A percentile compares a stretch with the other conserved stretches of the same genome.
phyloP scores from a whole-genome alignment of 2,797 vertebrate genomes.

The Semotilus atromaculatus region DNA sequence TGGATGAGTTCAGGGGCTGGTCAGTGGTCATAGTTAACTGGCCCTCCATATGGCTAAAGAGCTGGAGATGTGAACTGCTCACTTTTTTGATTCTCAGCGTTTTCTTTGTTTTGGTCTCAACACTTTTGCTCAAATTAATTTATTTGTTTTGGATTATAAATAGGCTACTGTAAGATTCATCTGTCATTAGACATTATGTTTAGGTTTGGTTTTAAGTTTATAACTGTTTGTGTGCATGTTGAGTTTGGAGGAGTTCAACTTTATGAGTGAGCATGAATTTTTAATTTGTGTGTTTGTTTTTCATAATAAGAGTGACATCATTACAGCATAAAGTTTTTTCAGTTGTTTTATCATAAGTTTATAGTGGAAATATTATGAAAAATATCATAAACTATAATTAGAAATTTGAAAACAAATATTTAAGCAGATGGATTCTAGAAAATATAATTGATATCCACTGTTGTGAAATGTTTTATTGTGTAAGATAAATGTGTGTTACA shows the following conservation, averaged over 20 bases:
- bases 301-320: not conserved
- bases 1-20: not conserved
- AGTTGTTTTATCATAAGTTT: not conserved
- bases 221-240: not conserved
- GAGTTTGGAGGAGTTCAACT: not conserved
- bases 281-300: not conserved
- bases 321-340: not conserved
- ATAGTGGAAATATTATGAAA: not conserved
- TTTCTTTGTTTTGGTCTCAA: slow-evolving; percentile 2
- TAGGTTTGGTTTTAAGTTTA: not conserved
- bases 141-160: not conserved
- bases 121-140: not conserved
- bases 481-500: not conserved
- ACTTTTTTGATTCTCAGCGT: not conserved
- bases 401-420: not conserved
- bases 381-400: not conserved
- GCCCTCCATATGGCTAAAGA: not conserved
- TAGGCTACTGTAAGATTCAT: not conserved
- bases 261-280: not conserved
- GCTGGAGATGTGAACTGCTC: not conserved
- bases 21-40: not conserved
- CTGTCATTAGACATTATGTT: not conserved
- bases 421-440: not conserved
- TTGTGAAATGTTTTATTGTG: not conserved
- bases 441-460: not conserved